Conservation (phyloP, 2,888 invertebrate genomes). For the Cenopis cana region DNA sequence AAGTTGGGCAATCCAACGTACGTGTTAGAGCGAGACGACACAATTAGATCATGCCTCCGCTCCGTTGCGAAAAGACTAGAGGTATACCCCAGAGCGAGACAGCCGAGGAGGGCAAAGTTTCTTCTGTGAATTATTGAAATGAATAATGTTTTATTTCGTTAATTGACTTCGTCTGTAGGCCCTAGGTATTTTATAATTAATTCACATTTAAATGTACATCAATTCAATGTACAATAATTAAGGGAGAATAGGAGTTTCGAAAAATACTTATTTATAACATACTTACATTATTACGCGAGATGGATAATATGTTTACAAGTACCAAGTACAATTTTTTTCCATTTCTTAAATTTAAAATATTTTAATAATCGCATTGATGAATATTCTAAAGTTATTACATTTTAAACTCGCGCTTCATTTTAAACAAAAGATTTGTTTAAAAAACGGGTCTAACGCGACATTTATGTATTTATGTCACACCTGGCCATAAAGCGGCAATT, state of each 20-base stretch:
- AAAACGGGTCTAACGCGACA: no score
- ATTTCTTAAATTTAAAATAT: neutral
- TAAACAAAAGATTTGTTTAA: no score
- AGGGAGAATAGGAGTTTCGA: no score
- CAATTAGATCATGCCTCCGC: slow-evolving; percentile 47
- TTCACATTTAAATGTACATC: slow-evolving; percentile 51
- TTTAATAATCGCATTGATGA: neutral
- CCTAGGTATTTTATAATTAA: slow-evolving; percentile 57
- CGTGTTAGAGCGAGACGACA: slow-evolving; percentile 60
- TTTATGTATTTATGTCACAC: no score
- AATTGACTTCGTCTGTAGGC: slow-evolving; percentile 49
- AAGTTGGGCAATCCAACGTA: slow-evolving; percentile 66
- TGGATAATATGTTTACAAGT: no score
- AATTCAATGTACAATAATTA: no score
- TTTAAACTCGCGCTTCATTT: no score
- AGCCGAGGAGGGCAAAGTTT: slow-evolving; percentile 64
- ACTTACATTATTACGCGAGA: no score
- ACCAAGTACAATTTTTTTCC: neutral
- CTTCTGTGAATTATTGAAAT: slow-evolving; percentile 71
- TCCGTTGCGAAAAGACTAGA: slow-evolving; percentile 52
- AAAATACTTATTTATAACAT: no score
- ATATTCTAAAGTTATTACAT: no score
- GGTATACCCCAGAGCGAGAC: slow-evolving; percentile 52
- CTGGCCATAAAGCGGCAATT: no score
- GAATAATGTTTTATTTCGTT: slow-evolving; percentile 73